Evolutionary conservation across 2,888 invertebrate genomes (phyloP).

Genomic region (Neoascia interrupta): DNA sequence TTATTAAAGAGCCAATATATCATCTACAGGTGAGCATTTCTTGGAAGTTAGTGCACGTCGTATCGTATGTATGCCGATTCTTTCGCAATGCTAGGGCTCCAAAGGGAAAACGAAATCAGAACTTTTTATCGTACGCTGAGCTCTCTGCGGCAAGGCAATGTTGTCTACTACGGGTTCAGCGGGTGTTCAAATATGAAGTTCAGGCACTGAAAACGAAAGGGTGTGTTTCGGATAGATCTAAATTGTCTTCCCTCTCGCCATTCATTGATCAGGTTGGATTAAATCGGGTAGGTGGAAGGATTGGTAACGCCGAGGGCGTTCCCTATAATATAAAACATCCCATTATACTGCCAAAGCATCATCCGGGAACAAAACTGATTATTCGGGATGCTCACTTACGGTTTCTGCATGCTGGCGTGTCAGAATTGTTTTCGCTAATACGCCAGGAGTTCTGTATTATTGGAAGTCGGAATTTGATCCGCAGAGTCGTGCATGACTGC

Average conservation of each 20-base stretch:
- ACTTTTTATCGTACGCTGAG: background rate
- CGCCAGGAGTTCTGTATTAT: constrained; percentile 52
- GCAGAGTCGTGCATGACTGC: constrained; percentile 33
- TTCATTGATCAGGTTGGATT: background rate
- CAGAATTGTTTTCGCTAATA: background rate
- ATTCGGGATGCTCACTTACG: constrained; percentile 7
- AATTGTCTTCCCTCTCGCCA: background rate
- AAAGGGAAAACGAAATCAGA: background rate
- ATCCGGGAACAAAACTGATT: background rate
- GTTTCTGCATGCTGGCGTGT: constrained; percentile 25
- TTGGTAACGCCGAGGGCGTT: background rate
- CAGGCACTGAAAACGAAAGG: background rate
- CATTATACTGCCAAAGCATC: constrained; percentile 35
- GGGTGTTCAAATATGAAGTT: background rate
- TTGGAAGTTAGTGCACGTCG: background rate
- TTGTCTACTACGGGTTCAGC: background rate
- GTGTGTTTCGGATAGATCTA: background rate
- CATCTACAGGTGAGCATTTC: background rate
- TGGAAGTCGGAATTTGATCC: constrained; percentile 30
- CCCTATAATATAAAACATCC: constrained; percentile 25
- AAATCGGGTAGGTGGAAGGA: constrained; percentile 1
- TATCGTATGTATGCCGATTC: constrained; percentile 1
- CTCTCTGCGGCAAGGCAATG: background rate
- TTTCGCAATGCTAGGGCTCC: background rate
- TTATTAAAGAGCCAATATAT: background rate